Conservation (phyloP, 2,797 vertebrate genomes). For the Silurus lanzhouensis region DNA sequence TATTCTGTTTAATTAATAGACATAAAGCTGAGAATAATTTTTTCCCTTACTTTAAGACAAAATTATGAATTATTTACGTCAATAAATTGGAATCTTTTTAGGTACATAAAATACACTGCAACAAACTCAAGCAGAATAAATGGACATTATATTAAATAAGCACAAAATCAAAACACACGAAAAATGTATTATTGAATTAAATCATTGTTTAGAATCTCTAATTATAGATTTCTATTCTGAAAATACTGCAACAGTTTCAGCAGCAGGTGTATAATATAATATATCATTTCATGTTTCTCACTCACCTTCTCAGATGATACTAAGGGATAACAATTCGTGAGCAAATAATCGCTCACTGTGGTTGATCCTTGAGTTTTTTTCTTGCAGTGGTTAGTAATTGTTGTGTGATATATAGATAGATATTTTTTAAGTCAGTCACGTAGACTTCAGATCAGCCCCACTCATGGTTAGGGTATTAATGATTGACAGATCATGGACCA, state of each 20-base stretch:
- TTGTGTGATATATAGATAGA: conserved; percentile 50
- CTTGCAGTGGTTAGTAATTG: conserved; percentile 33
- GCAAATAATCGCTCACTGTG: conserved; percentile 53
- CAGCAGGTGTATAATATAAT: neutral
- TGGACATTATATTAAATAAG: no score
- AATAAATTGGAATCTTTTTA: neutral
- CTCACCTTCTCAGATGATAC: conserved; percentile 67
- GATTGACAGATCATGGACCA: conserved; percentile 63
- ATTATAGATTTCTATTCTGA: neutral
- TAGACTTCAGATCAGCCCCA: conserved; percentile 52
- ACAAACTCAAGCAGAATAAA: neutral
- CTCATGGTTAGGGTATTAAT: conserved; percentile 62
- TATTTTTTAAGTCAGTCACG: conserved; percentile 59
- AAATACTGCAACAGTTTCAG: neutral
- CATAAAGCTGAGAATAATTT: no score
- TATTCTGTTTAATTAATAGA: no score
- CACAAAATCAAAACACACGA: no score
- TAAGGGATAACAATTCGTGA: conserved; percentile 46
- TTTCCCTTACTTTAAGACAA: no score
- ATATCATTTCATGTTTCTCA: neutral
- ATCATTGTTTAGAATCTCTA: neutral
- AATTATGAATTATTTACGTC: neutral
- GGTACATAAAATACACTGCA: no score
- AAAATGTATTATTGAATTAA: no score
- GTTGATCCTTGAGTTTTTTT: conserved; percentile 74